phyloP scores from a whole-genome alignment of 2,888 invertebrate species.

The Papilio demoleus region DNA sequence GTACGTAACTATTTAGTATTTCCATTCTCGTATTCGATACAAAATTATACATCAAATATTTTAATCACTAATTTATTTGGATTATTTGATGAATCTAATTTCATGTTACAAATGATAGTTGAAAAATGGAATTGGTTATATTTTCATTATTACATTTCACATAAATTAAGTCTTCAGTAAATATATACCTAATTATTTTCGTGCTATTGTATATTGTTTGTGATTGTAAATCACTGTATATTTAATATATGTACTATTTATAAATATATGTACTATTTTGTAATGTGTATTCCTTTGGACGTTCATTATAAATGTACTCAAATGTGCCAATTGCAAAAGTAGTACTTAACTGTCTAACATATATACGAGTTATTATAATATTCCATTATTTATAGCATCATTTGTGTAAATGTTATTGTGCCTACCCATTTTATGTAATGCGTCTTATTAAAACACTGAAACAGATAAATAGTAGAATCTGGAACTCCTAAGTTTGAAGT shows the following conservation, averaged over 20 bases:
- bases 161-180: constrained; percentile 39
- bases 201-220: constrained; percentile 41
- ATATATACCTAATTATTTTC: constrained; percentile 27
- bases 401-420: background rate
- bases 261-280: constrained; percentile 39
- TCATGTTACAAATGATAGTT: too few species aligned
- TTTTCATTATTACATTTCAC: constrained; percentile 10
- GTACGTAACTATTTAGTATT: too few species aligned
- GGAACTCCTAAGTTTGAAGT: too few species aligned
- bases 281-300: constrained; percentile 39
- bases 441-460: too few species aligned
- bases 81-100: too few species aligned
- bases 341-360: too few species aligned
- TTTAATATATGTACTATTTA: constrained; percentile 31
- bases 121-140: too few species aligned
- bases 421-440: background rate
- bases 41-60: too few species aligned
- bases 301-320: constrained; percentile 35
- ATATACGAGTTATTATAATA: background rate
- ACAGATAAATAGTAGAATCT: too few species aligned
- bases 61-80: too few species aligned
- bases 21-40: too few species aligned
- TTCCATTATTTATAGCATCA: background rate
- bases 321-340: constrained; percentile 35
- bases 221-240: constrained; percentile 41